A percentile compares a stretch with the other conserved stretches of the same genome.
Conservation (phyloP, 1,140 invertebrate species). For the Aphelinus atriplicis region DNA sequence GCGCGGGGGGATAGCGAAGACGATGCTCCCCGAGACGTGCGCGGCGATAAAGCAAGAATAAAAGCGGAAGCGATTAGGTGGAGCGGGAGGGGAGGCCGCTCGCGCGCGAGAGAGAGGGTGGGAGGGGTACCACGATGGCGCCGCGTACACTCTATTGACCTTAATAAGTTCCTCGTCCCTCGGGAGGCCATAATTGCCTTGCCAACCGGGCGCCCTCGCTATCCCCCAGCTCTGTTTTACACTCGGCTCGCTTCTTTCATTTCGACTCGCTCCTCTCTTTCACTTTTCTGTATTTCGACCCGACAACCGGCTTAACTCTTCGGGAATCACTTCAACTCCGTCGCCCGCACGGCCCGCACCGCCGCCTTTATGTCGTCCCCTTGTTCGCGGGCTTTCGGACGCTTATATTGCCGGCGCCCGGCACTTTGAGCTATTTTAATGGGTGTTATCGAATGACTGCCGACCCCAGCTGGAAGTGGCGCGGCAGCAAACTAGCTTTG, state of each 20-base stretch:
- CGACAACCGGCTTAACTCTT: constrained; percentile 3
- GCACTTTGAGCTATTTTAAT: too few species aligned
- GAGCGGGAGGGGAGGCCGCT: neutral
- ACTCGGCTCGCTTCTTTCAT: neutral
- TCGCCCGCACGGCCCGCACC: neutral
- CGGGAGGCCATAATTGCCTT: constrained; percentile 23
- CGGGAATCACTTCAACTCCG: constrained; percentile 22
- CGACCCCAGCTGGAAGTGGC: too few species aligned
- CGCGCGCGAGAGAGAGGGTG: neutral
- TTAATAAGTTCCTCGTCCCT: constrained; percentile 31
- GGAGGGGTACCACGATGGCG: neutral
- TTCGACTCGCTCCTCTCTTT: neutral
- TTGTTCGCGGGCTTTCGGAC: too few species aligned
- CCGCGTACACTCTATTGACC: constrained; percentile 27
- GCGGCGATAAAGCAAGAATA: constrained; percentile 17
- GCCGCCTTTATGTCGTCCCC: too few species aligned
- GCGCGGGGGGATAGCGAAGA: too few species aligned
- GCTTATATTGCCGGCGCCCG: too few species aligned
- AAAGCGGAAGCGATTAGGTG: constrained; percentile 29
- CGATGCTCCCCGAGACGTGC: too few species aligned
- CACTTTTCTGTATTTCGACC: neutral
- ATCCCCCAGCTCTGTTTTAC: neutral
- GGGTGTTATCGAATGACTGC: too few species aligned
- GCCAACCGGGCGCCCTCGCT: constrained; percentile 4
- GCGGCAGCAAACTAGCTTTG: too few species aligned